Conservation (phyloP, 2,888 invertebrate species). For the Drosophila yooni region DNA sequence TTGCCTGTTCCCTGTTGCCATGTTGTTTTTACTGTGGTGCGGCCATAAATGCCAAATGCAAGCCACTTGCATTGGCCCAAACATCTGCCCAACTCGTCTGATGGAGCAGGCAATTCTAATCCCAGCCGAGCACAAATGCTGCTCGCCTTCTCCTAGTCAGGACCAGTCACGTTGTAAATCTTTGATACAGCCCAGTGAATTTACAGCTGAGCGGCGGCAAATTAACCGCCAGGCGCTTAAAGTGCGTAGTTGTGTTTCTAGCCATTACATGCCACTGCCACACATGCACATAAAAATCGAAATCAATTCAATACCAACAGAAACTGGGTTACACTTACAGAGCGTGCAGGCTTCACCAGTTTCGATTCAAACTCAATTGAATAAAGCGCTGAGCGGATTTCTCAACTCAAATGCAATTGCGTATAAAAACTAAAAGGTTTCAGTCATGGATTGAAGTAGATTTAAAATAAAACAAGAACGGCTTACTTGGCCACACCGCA, state of each 20-base stretch:
- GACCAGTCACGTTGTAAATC: slow-evolving; percentile 67
- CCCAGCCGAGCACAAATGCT: slow-evolving; percentile 21
- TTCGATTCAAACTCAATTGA: slow-evolving; percentile 3
- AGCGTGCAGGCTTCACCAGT: not conserved
- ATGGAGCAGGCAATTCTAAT: slow-evolving; percentile 23
- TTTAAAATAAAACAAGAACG: not conserved
- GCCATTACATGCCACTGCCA: slow-evolving; percentile 30
- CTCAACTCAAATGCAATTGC: not conserved
- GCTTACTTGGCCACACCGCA: not conserved
- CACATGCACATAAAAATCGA: slow-evolving; percentile 46
- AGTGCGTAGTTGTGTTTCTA: slow-evolving; percentile 70
- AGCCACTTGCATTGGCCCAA: slow-evolving; percentile 59
- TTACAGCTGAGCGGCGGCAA: slow-evolving; percentile 75
- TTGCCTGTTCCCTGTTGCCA: slow-evolving; percentile 4
- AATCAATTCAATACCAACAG: slow-evolving; percentile 35
- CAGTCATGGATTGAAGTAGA: not conserved
- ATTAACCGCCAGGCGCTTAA: slow-evolving; percentile 63
- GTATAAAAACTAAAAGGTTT: not conserved
- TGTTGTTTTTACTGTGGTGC: slow-evolving; percentile 4
- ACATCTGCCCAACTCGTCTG: slow-evolving; percentile 59
- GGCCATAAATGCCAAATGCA: slow-evolving; percentile 79
- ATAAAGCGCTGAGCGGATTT: slow-evolving; percentile 3
- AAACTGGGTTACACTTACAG: slow-evolving; percentile 26
- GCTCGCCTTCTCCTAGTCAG: slow-evolving; percentile 1
- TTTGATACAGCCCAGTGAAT: slow-evolving; percentile 77